Percentiles rank a stretch among this genome's conserved stretches.
phyloP scores from a whole-genome alignment of 2,888 invertebrate species.

The Epistrophe eligans region DNA sequence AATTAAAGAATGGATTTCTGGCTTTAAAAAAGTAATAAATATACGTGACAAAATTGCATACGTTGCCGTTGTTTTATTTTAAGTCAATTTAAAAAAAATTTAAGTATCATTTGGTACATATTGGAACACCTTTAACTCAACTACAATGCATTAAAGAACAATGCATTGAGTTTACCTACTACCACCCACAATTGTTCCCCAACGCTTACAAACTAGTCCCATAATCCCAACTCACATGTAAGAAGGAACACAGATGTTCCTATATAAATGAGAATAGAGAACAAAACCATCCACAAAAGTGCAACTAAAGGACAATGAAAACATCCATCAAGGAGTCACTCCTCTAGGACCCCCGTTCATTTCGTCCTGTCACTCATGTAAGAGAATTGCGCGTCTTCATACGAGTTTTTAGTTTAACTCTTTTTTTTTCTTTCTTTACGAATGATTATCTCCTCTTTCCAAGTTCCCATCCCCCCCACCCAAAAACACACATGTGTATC shows the following conservation, averaged over 20 bases:
- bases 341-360: not conserved
- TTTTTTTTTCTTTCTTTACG: not conserved
- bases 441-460: not conserved
- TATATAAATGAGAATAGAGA: constrained; percentile 53
- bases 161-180: constrained; percentile 17
- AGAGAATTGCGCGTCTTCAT: constrained; percentile 65
- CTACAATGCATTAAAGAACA: not conserved
- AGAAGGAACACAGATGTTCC: constrained; percentile 59
- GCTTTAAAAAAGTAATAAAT: too few relatives aligned
- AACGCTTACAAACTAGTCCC: constrained; percentile 8
- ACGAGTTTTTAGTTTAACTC: constrained; percentile 21
- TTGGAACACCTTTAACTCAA: not conserved
- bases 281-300: constrained; percentile 65
- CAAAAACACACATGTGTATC: constrained; percentile 35
- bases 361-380: constrained; percentile 62
- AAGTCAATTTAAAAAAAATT: too few relatives aligned
- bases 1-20: too few relatives aligned
- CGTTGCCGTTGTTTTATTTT: too few relatives aligned
- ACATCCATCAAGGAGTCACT: constrained; percentile 70
- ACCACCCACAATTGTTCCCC: constrained; percentile 1
- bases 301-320: constrained; percentile 71
- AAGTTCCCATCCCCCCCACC: too few relatives aligned
- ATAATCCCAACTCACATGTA: constrained; percentile 33
- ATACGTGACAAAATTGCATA: too few relatives aligned
- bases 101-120: not conserved